Evolutionary conservation across 1,140 invertebrate species (phyloP).

Genomic region (Cylas formicarius): DNA sequence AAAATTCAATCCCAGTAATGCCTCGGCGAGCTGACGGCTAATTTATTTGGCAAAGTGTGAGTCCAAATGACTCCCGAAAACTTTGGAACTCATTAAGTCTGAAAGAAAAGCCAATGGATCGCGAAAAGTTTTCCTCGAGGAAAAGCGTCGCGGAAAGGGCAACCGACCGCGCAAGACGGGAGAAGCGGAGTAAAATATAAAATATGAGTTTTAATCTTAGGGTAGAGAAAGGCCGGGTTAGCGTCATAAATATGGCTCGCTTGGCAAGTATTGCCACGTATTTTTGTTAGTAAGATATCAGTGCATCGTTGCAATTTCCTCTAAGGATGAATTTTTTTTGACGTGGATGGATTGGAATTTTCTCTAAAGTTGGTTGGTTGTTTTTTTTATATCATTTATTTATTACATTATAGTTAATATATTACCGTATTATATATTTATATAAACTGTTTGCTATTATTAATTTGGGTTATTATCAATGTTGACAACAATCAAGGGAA

Average conservation of each 20-base stretch:
- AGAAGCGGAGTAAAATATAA: constrained; percentile 34
- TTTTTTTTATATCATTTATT: too few relatives aligned
- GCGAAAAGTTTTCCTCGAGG: constrained; percentile 25
- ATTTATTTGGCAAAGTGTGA: constrained; percentile 23
- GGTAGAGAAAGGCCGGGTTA: constrained; percentile 21
- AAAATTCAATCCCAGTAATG: constrained; percentile 25
- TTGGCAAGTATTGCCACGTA: constrained; percentile 32
- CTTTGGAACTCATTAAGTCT: constrained; percentile 30
- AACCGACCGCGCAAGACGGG: constrained; percentile 20
- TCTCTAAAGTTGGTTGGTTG: too few relatives aligned
- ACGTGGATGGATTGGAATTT: constrained; percentile 5
- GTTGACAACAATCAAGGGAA: too few relatives aligned
- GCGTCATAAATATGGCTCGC: constrained; percentile 29
- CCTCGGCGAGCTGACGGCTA: constrained; percentile 8
- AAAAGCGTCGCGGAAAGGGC: constrained; percentile 10
- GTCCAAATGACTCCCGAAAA: constrained; percentile 26
- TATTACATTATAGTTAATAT: too few relatives aligned
- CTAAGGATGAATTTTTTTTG: too few relatives aligned
- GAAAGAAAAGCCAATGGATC: constrained; percentile 27
- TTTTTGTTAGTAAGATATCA: constrained; percentile 33
- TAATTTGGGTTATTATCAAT: too few relatives aligned
- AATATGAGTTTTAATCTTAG: constrained; percentile 37
- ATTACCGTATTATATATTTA: too few relatives aligned
- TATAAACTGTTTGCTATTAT: too few relatives aligned
- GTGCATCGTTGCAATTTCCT: constrained; percentile 22